Base-by-base conservation (phyloP, 2,888 invertebrate species). In the Gerris lacustris region DNA sequence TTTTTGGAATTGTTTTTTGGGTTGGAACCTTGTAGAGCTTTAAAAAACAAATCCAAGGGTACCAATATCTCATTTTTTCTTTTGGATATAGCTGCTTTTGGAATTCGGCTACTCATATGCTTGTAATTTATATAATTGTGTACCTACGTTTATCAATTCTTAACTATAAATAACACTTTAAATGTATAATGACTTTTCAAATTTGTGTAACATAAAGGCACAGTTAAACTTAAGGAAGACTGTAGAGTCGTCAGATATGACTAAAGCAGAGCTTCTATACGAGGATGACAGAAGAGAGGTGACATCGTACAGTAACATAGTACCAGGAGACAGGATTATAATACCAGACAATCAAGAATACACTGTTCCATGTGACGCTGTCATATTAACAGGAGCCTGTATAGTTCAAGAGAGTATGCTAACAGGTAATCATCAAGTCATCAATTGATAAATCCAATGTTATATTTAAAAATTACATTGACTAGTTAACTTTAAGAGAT, bases 381-480 rank as follows among this genome's bases (percentile, higher is more conserved):
- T 94, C 74, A 82, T 96, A 44, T 82, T 95, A 43, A 88, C 88
- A 43, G 96, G 96, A 66, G 89, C 89, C 64, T 94, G 92, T 78
- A 92, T 96, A 76, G 92, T 96, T 71, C 95, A 96, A 79, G 96
- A 96, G 81, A 92, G 93, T 78, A 94, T 95, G 91, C 86, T 96
- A 5, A 96, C 96, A 73, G 94, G 92, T 90, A 79, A 77, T 77
- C 55, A 55, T 55, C 4, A 55, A 55, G 15, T 15, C 55, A 31
- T 31, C 45, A 62, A 5, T 43, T 11, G 2, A 67, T 45, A 31
- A 31, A 31, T 4, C 31, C 31, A 4, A 31, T 31, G 1, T 4
- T 31, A 31, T 31, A 31, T 31, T 31, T 31, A 31, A 31, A 31
- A 31, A 31, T 31, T 31, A n/a, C n/a, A n/a, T n/a, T n/a, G n/a